A percentile compares a stretch with the other conserved stretches of the same genome.
Evolutionary conservation across 2,113 vertebrate genomes (phyloP).

Genomic region (Nibea coibor): DNA sequence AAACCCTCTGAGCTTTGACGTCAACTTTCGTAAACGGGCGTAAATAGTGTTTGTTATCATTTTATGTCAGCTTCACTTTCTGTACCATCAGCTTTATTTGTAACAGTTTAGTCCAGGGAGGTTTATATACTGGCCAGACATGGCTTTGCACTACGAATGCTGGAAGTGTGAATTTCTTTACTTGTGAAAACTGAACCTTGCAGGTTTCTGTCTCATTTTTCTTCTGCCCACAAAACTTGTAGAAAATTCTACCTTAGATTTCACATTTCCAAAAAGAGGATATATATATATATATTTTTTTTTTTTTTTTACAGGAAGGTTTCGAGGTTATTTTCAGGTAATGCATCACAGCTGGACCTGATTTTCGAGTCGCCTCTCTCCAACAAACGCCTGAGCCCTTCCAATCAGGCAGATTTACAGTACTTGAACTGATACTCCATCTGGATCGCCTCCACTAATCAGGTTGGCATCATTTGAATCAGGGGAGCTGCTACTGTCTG

Average conservation of each 20-base stretch:
- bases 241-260: not conserved
- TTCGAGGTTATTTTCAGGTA: slow-evolving; percentile 54
- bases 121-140: not conserved
- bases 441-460: slow-evolving; percentile 77
- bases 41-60: not conserved
- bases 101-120: not conserved
- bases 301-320: not conserved
- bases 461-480: slow-evolving; percentile 76
- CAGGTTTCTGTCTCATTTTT: not conserved
- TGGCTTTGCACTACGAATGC: not conserved
- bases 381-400: slow-evolving; percentile 49
- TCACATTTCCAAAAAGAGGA: not conserved
- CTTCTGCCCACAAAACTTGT: too few species aligned
- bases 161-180: not conserved
- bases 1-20: not conserved
- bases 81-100: not conserved
- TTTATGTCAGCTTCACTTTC: not conserved
- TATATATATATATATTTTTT: not conserved
- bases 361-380: slow-evolving; percentile 8
- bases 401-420: slow-evolving; percentile 75
- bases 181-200: not conserved
- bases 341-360: slow-evolving; percentile 54
- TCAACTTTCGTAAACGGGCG: not conserved
- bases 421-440: slow-evolving; percentile 70
- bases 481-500: slow-evolving; percentile 57